Evolutionary conservation across 2,888 invertebrate genomes (phyloP), one percentile per base, ranked within the genome.

Genomic region (Drosophila austrosaltans): DNA sequence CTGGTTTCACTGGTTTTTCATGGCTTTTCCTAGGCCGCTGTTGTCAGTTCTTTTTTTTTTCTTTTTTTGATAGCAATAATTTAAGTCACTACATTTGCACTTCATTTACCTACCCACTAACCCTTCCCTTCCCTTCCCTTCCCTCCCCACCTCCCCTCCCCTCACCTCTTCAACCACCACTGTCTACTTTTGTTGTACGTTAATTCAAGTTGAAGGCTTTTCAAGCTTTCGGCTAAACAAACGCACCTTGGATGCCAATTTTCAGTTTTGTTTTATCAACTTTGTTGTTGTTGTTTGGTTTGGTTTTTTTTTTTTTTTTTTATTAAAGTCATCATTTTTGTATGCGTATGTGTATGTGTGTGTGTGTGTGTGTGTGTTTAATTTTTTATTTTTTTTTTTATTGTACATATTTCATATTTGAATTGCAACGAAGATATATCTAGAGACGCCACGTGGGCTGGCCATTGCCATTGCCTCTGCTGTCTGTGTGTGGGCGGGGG

Each of bases 181-280:
- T 22, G 28, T n/a, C 16, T n/a, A 20, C 2, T 20, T 66, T 22
- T 66, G 25, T 39, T 70, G 70, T 77, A 75, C 77, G 77, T 63
- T 74, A 74, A 79, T 72, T 80, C 83, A 88, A 82, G 82, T 82
- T 82, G 88, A 82, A 82, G 88, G 82, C 77, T 79, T 77, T 75
- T 30, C 42, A 25, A 20, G 66, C 57, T 42, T 58, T 16, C 72
- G 85, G 74, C 87, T 84, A 73, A 84, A 79, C 71, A 82, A 85
- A 77, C 77, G 79, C 87, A 85, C 87, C 81, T 78, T 81, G 87
- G 84, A 76, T 70, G 76, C 68, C 87, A 81, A 87, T 81, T 84
- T 48, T 81, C 66, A 65, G 54, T 82, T 70, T 53, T 66, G 69
- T 72, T 77, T 87, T 85, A 87, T 87, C 86, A 69, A 66, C 68